phyloP scores from a whole-genome alignment of 2,797 vertebrate genomes.

The Melanogrammus aeglefinus region DNA sequence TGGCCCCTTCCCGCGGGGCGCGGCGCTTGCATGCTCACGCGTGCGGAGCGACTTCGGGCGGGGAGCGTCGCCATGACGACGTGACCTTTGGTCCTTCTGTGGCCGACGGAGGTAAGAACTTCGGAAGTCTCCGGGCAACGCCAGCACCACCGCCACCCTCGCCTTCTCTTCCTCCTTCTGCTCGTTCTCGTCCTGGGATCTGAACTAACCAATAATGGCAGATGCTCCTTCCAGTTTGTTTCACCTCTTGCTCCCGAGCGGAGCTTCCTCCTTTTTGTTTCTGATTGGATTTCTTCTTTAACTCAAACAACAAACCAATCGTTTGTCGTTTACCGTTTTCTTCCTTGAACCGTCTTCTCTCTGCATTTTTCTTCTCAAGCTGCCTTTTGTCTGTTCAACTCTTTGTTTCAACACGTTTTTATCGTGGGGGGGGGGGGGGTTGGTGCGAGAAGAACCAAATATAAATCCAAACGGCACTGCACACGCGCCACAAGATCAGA shows the following conservation, averaged over 20 bases:
- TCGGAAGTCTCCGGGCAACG: not conserved
- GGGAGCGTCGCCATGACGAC: conserved; percentile 27
- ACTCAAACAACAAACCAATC: conserved; percentile 36
- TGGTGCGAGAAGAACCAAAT: not conserved
- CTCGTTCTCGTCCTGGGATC: not conserved
- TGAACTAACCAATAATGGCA: conserved; percentile 4
- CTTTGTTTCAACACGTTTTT: not conserved
- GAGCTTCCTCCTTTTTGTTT: conserved; percentile 20
- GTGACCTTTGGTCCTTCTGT: conserved; percentile 28
- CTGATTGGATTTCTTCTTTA: conserved; percentile 20
- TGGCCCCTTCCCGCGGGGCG: too few species aligned
- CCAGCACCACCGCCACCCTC: not conserved
- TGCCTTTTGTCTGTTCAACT: not conserved
- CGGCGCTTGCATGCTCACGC: not conserved
- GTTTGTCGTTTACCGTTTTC: conserved; percentile 21
- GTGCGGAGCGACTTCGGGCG: conserved; percentile 5
- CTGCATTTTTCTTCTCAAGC: conserved; percentile 13
- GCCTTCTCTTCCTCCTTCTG: not conserved
- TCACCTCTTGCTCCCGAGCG: conserved; percentile 18
- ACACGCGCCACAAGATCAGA: not conserved
- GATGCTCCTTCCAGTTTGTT: conserved; percentile 4
- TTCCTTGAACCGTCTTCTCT: conserved; percentile 36
- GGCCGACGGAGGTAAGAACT: conserved; percentile 58
- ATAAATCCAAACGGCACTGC: not conserved
- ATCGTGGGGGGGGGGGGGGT: too few species aligned